phyloP scores from a whole-genome alignment of 2,888 invertebrate genomes.

The Trachelus troglodyta region DNA sequence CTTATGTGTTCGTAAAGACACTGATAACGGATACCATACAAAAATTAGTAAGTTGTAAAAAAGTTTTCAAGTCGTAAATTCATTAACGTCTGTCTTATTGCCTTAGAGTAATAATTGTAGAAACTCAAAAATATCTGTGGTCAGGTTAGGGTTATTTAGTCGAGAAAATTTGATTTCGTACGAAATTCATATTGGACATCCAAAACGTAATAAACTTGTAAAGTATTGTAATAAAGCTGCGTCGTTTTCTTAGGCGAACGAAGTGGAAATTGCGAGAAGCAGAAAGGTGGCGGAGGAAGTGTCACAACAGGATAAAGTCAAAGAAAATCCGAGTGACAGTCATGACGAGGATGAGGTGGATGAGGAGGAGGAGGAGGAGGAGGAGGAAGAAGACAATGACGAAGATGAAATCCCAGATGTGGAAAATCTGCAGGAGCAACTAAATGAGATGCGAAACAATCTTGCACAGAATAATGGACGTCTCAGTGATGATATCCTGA shows the following conservation, averaged over 20 bases:
- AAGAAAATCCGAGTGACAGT: constrained; percentile 23
- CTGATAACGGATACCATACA: constrained; percentile 69
- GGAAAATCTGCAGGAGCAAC: constrained; percentile 60
- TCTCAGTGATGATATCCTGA: constrained; percentile 65
- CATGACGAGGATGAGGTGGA: constrained; percentile 38
- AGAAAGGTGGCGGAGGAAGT: constrained; percentile 12
- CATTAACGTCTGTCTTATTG: too few species aligned
- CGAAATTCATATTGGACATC: too few species aligned
- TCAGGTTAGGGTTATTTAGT: too few species aligned
- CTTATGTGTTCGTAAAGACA: constrained; percentile 70
- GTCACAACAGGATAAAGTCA: constrained; percentile 13
- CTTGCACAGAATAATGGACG: constrained; percentile 61
- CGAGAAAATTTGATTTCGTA: too few species aligned
- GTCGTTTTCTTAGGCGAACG: too few species aligned
- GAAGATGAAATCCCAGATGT: constrained; percentile 50
- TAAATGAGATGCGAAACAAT: constrained; percentile 62
- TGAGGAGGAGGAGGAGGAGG: constrained; percentile 45
- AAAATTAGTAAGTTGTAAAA: constrained; percentile 68
- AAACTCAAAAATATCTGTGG: too few species aligned
- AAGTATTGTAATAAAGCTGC: too few species aligned
- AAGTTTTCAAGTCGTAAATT: too few species aligned
- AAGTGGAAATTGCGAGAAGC: constrained; percentile 18
- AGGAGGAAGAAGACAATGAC: constrained; percentile 42
- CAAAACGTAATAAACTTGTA: too few species aligned
- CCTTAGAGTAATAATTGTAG: too few species aligned